Evolutionary conservation across 2,888 invertebrate genomes (phyloP).

Genomic region (Oxytorus armatus): DNA sequence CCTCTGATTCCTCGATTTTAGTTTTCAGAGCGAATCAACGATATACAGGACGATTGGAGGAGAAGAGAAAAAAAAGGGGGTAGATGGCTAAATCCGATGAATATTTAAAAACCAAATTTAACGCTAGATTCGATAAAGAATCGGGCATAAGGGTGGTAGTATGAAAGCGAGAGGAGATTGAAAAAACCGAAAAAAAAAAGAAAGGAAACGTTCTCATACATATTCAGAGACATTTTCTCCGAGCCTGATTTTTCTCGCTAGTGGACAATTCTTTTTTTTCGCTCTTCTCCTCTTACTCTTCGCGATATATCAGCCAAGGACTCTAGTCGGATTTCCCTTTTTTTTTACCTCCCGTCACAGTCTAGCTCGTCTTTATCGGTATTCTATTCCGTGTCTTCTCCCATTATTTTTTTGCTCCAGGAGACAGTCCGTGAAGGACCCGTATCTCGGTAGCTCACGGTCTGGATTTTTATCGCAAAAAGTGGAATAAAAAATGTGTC

Average conservation of each 20-base stretch:
- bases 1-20: too few relatives aligned
- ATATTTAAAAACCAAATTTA: too few relatives aligned
- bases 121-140: too few relatives aligned
- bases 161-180: background rate
- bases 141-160: background rate
- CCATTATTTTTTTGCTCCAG: background rate
- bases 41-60: too few relatives aligned
- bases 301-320: constrained; percentile 29
- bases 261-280: constrained; percentile 10
- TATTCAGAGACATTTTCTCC: constrained; percentile 35
- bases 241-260: constrained; percentile 6
- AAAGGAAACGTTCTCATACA: constrained; percentile 46
- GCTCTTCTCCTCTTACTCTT: constrained; percentile 3
- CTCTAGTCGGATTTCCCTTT: constrained; percentile 23
- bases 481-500: background rate
- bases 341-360: constrained; percentile 7
- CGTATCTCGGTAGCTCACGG: background rate
- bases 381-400: background rate
- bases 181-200: constrained; percentile 25
- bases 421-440: constrained; percentile 3
- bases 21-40: too few relatives aligned
- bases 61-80: too few relatives aligned
- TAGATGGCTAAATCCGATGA: too few relatives aligned
- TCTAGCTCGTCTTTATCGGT: background rate
- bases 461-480: constrained; percentile 1